Evolutionary conservation across 2,113 vertebrate species (phyloP).

Genomic region (Ramphastos sulfuratus): DNA sequence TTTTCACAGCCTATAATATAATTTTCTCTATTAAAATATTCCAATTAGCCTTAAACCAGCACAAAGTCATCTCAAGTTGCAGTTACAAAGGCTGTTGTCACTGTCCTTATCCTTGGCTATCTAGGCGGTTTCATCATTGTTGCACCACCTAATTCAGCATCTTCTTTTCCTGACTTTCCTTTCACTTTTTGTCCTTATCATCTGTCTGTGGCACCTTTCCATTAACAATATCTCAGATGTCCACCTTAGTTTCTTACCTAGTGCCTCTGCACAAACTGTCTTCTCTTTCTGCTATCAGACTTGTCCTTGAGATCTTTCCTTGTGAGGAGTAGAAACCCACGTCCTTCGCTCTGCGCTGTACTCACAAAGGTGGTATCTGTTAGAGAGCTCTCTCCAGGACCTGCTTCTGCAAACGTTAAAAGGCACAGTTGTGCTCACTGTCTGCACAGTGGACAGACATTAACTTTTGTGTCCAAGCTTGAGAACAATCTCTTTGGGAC

Average conservation of each 20-base stretch:
- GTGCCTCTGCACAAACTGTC: background rate
- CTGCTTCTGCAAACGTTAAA: background rate
- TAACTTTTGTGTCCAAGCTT: background rate
- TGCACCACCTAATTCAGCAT: background rate
- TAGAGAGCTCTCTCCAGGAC: background rate
- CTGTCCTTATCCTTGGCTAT: background rate
- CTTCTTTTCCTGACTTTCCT: background rate
- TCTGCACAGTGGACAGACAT: background rate
- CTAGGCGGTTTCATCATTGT: background rate
- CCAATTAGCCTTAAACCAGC: too few relatives aligned
- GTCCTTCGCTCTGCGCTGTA: background rate
- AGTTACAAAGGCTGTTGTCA: background rate
- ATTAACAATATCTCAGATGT: background rate
- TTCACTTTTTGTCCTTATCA: background rate
- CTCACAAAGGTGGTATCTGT: rapidly evolving
- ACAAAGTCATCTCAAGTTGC: background rate
- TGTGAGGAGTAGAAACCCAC: background rate
- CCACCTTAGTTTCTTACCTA: background rate
- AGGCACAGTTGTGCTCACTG: rapidly evolving
- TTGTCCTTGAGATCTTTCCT: background rate
- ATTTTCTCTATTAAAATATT: too few relatives aligned
- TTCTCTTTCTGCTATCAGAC: background rate
- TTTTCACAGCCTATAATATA: too few relatives aligned
- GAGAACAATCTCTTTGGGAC: background rate
- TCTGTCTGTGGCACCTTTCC: background rate